Percentiles rank a stretch among this genome's conserved stretches.
Conservation (phyloP, 1,140 invertebrate genomes). For the Magallana gigas region DNA sequence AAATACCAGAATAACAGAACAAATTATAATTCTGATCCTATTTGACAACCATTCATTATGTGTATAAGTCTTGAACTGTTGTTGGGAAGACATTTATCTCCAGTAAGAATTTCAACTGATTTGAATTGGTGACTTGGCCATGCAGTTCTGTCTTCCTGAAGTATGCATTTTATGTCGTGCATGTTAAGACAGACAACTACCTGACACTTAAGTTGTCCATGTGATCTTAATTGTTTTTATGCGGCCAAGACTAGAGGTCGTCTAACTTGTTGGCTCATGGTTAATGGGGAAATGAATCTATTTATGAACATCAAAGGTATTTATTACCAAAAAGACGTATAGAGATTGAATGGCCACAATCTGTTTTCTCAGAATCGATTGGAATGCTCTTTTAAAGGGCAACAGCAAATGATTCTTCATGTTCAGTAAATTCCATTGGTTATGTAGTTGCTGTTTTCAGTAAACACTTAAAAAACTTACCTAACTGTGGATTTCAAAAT, state of each 20-base stretch:
- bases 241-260: not conserved
- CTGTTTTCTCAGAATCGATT: slow-evolving; percentile 21
- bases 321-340: slow-evolving; percentile 16
- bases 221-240: slow-evolving; percentile 37
- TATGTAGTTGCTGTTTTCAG: too few relatives aligned
- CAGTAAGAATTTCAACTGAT: too few relatives aligned
- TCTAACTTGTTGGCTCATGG: slow-evolving; percentile 12
- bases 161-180: not conserved
- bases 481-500: too few relatives aligned
- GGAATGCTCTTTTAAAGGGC: not conserved
- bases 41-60: too few relatives aligned
- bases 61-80: too few relatives aligned
- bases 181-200: not conserved
- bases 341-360: slow-evolving; percentile 30
- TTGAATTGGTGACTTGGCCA: not conserved
- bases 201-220: not conserved
- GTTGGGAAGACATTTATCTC: too few relatives aligned
- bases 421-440: slow-evolving; percentile 6
- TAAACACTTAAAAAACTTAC: too few relatives aligned
- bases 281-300: slow-evolving; percentile 28
- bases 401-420: slow-evolving; percentile 1
- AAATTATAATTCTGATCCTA: too few relatives aligned
- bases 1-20: too few relatives aligned
- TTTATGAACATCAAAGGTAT: slow-evolving; percentile 31
- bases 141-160: too few relatives aligned